phyloP scores from a whole-genome alignment of 2,888 invertebrate genomes.

The Tribolium freemani region DNA sequence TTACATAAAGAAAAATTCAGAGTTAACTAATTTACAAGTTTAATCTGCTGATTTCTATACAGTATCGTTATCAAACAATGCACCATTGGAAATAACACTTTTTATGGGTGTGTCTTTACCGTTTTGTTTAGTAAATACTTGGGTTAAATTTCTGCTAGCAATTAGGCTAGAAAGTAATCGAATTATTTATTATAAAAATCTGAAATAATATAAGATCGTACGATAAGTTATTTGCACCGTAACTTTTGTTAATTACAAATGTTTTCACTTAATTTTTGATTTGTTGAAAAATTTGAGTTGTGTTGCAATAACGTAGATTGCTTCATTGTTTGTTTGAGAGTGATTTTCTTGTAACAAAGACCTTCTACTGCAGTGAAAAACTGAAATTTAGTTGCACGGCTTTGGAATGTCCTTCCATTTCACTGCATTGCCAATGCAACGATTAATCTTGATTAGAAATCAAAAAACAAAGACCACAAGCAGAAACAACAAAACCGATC shows the following conservation, averaged over 20 bases:
- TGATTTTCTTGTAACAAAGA: too few relatives aligned
- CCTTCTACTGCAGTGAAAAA: too few relatives aligned
- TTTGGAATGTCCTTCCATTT: neutral
- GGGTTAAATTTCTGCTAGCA: neutral
- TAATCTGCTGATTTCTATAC: neutral
- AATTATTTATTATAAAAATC: neutral
- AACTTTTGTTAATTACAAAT: neutral
- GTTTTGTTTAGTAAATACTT: neutral
- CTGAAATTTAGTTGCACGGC: neutral
- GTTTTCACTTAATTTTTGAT: too few relatives aligned
- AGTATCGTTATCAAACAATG: neutral
- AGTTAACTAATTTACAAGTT: neutral
- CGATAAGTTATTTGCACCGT: neutral
- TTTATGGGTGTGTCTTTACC: neutral
- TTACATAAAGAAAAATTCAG: too few relatives aligned
- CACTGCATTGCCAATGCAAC: neutral
- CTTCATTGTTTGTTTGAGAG: too few relatives aligned
- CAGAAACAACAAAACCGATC: neutral
- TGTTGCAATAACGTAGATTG: too few relatives aligned
- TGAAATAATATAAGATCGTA: too few relatives aligned
- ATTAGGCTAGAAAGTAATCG: neutral
- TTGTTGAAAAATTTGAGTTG: too few relatives aligned
- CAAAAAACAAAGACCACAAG: neutral
- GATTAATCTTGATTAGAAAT: neutral
- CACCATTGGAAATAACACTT: neutral